These are phyloP conservation scores for Anarhynchus alexandrinus DNA, from an alignment of 2,113 vertebrate species.

Conservation along the genomic window DNA sequence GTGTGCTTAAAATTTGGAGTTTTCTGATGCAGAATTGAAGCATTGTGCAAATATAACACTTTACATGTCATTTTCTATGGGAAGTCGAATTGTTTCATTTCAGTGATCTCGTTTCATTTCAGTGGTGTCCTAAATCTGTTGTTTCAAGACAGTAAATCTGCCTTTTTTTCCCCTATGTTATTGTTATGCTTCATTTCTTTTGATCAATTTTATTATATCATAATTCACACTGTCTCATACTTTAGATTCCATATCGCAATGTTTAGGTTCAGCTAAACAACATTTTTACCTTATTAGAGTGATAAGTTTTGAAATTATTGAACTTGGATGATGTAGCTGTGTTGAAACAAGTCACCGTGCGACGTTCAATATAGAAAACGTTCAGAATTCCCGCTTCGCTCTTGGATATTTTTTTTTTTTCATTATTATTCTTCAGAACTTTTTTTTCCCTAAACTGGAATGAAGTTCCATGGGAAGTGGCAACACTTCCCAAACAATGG, in stretches of 20 bases:
- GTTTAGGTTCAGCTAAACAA: neutral
- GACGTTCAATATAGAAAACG: neutral
- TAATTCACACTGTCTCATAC: neutral
- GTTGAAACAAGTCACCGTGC: neutral
- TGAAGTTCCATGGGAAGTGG: neutral
- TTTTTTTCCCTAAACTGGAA: neutral
- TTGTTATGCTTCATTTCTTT: slow-evolving; percentile 8
- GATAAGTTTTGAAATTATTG: neutral
- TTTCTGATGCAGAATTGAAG: neutral
- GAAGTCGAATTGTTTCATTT: neutral
- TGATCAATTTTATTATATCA: slow-evolving; percentile 3
- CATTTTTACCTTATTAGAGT: neutral
- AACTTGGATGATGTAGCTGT: neutral
- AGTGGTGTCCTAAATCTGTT: neutral
- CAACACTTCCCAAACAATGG: neutral
- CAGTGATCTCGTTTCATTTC: neutral
- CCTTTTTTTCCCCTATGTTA: neutral
- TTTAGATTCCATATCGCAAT: neutral
- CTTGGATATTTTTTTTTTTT: neutral
- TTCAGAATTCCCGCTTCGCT: neutral
- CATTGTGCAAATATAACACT: neutral
- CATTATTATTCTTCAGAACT: neutral
- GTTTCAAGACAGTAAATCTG: slow-evolving; percentile 1
- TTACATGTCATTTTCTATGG: neutral
- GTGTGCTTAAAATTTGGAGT: neutral